Evolutionary conservation across 1,140 invertebrate species (phyloP).

Genomic region (Brachionus sp.): DNA sequence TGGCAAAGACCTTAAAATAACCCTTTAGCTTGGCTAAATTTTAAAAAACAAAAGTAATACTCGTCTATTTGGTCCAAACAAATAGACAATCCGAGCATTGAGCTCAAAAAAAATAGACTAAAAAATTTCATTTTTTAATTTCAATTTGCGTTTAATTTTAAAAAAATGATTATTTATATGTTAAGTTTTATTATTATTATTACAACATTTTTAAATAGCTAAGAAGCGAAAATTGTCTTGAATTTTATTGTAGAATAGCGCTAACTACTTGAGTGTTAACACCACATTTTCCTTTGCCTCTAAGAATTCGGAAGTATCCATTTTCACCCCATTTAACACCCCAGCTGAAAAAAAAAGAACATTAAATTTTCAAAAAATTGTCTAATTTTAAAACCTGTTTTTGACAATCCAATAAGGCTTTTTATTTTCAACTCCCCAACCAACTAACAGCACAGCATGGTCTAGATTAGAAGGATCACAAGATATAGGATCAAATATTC

Average conservation of each 20-base stretch:
- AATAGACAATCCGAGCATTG: not conserved
- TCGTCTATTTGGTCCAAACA: not conserved
- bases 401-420: slow-evolving; percentile 55
- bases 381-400: slow-evolving; percentile 47
- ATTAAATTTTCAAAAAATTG: not conserved
- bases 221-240: not conserved
- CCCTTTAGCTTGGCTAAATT: not conserved
- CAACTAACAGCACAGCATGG: slow-evolving; percentile 55
- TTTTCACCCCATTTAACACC: slow-evolving; percentile 53
- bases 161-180: not conserved
- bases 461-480: slow-evolving; percentile 52
- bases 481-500: slow-evolving; percentile 67
- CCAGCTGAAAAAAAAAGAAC: slow-evolving; percentile 49
- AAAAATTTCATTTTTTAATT: not conserved
- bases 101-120: not conserved
- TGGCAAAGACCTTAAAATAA: slow-evolving; percentile 1
- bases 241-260: slow-evolving; percentile 48
- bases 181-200: slow-evolving; percentile 19
- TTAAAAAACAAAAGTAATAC: not conserved
- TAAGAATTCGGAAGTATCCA: slow-evolving; percentile 54
- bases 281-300: slow-evolving; percentile 52
- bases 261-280: slow-evolving; percentile 55
- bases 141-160: not conserved
- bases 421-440: slow-evolving; percentile 51
- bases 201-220: not conserved